Conservation (phyloP, 2,888 invertebrate species). For the Chirona hameri region DNA sequence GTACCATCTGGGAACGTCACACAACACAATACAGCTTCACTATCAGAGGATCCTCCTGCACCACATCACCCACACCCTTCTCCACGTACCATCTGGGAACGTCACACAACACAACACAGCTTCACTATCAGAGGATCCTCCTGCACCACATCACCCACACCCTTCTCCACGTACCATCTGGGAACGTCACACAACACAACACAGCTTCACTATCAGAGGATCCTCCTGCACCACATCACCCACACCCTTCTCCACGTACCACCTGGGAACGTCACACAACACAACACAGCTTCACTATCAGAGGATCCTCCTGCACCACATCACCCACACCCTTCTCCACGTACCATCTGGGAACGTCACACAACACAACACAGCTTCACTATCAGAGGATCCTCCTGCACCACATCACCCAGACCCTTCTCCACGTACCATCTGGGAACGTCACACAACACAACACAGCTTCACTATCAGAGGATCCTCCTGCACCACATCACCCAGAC, state of each 20-base stretch:
- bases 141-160: conserved; percentile 49
- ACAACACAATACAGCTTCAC: too few species aligned
- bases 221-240: conserved; percentile 48
- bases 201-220: conserved; percentile 64
- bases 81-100: conserved; percentile 57
- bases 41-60: conserved; percentile 56
- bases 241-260: conserved; percentile 55
- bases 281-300: conserved; percentile 66
- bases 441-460: too few species aligned
- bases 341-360: conserved; percentile 59
- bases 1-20: conserved; percentile 59
- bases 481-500: conserved; percentile 49
- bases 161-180: conserved; percentile 57
- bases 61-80: conserved; percentile 50
- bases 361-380: too few species aligned
- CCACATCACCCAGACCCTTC: conserved; percentile 50
- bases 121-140: conserved; percentile 61
- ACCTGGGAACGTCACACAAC: too few species aligned
- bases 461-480: conserved; percentile 61
- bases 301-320: conserved; percentile 52
- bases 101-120: too few species aligned
- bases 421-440: conserved; percentile 57
- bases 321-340: conserved; percentile 51
- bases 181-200: too few species aligned
- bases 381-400: conserved; percentile 56